Evolutionary conservation across 2,113 vertebrate species (phyloP), one percentile per base, ranked within the genome.

Genomic region (Scortum barcoo): DNA sequence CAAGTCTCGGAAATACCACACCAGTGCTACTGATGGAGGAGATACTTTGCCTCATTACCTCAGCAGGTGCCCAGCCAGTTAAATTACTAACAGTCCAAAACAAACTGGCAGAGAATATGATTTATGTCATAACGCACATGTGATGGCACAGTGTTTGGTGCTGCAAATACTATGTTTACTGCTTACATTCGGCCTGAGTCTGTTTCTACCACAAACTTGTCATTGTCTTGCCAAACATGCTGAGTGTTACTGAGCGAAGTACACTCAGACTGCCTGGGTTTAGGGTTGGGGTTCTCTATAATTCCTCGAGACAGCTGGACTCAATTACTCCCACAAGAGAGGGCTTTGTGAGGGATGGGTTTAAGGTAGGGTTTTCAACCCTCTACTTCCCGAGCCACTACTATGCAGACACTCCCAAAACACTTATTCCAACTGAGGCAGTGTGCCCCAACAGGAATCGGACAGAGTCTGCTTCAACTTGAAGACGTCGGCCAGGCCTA

Each of bases 251-350:
- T 54, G 76, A 84, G 44, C 63, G 54, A 83, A 76, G 66, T 40
- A 28, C 72, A 72, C 67, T 54, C 60, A 54, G 69, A 24, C 78
- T 74, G 72, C 42, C 74, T 58, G 20, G 38, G 70, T 78, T 78
- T 66, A 61, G 20, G 54, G 58, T 85, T 70, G 53, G 57, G 80
- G 79, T 63, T 87, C 78, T 73, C 84, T 75, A 12, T 88, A 86
- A 87, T 89, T 93, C 87, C 78, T 70, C 78, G 2, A 30, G 78
- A 86, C 92, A 93, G 92, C 88, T 93, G 91, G 83, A 90, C 78
- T 83, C 90, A 87, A 93, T 93, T 93, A 93, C 89, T 92, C 90
- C 89, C 90, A 90, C 89, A 81, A 90, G 60, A 82, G 82, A 80
- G 86, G 51, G 83, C 75, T 82, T 76, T 85, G 83, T 77, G 83